phyloP scores from a whole-genome alignment of 2,888 invertebrate species.

The Linnaemya vulpina region DNA sequence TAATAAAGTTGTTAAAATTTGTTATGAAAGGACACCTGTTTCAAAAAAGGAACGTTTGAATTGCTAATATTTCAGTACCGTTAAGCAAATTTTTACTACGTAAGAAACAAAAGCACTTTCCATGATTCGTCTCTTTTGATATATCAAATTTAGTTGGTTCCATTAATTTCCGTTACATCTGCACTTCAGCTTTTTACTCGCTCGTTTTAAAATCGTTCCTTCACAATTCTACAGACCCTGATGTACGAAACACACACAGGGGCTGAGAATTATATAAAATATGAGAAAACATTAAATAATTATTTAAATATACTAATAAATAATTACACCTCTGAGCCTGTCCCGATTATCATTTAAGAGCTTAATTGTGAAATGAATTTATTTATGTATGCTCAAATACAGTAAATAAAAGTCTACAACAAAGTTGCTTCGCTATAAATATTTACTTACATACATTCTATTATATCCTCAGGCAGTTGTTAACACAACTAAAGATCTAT shows the following conservation, averaged over 20 bases:
- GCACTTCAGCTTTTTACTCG: background rate
- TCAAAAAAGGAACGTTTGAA: no score
- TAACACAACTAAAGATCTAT: background rate
- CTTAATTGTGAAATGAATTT: constrained; percentile 73
- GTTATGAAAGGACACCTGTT: no score
- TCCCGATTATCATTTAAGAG: constrained; percentile 80
- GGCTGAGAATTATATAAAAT: constrained; percentile 37
- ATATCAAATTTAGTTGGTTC: constrained; percentile 8
- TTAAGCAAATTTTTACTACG: no score
- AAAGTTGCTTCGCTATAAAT: background rate
- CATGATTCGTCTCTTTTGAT: background rate
- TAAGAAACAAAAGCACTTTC: no score
- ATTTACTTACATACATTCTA: background rate
- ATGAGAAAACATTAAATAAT: constrained; percentile 66
- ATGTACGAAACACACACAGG: background rate
- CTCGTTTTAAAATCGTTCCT: background rate
- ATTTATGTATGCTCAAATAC: constrained; percentile 5
- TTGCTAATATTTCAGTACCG: no score
- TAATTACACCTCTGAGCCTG: constrained; percentile 82
- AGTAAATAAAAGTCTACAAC: constrained; percentile 8
- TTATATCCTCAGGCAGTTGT: background rate
- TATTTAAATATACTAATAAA: constrained; percentile 75
- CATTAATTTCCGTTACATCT: background rate
- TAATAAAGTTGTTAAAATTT: no score
- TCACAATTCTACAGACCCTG: constrained; percentile 10